phyloP scores from a whole-genome alignment of 2,797 vertebrate species.

The Morelia viridis region DNA sequence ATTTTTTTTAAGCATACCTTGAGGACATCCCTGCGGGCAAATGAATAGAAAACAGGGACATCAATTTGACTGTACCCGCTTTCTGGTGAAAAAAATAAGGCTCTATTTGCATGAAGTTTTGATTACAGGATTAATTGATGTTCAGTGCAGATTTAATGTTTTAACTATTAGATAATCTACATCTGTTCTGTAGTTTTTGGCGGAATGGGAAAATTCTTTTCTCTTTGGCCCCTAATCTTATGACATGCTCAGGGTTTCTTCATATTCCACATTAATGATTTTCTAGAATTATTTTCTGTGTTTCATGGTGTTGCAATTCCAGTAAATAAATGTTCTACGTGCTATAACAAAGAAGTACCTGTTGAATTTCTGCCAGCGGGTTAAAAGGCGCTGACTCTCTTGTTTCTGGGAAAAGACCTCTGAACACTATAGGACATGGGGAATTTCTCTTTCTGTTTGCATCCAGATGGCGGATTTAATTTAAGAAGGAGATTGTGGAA shows the following conservation, averaged over 20 bases:
- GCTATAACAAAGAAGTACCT: not conserved
- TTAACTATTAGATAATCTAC: not conserved
- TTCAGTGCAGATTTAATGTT: not conserved
- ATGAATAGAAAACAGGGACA: not conserved
- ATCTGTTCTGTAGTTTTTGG: not conserved
- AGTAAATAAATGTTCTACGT: not conserved
- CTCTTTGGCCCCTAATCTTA: not conserved
- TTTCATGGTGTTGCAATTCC: not conserved
- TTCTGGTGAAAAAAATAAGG: not conserved
- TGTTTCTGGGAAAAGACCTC: not conserved
- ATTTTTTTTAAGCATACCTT: not conserved
- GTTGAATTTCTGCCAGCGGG: not conserved
- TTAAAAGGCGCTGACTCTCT: not conserved
- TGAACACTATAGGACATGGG: not conserved
- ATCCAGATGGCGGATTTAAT: not conserved
- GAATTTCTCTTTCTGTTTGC: not conserved
- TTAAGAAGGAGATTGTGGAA: not conserved
- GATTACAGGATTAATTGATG: not conserved
- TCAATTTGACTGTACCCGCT: not conserved
- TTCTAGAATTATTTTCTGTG: not conserved
- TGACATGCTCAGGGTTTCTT: not conserved
- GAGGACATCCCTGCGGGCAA: not conserved
- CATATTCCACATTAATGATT: not conserved
- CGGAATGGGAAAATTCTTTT: not conserved
- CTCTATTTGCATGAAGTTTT: not conserved